Percentiles rank a stretch among this genome's conserved stretches.
phyloP scores from a whole-genome alignment of 2,797 vertebrate genomes.

The Loriculus beryllinus region DNA sequence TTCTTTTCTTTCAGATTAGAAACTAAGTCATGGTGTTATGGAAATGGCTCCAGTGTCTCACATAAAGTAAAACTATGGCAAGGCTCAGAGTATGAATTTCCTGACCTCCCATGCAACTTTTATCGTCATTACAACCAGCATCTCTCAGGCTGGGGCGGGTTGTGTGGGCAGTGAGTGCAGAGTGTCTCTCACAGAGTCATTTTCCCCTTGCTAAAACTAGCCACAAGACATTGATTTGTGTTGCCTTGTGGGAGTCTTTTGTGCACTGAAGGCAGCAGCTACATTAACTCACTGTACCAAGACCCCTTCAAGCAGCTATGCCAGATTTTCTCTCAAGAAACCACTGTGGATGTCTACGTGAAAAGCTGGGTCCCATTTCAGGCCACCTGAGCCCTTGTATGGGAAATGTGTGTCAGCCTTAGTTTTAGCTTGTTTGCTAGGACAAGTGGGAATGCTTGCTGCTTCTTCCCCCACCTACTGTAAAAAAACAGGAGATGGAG shows the following conservation, averaged over 20 bases:
- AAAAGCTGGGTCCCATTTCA: background rate
- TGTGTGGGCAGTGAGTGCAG: background rate
- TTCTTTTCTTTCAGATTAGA: background rate
- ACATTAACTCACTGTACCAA: background rate
- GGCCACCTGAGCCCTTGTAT: background rate
- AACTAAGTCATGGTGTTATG: too few species aligned
- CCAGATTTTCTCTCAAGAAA: background rate
- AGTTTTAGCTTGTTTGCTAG: background rate
- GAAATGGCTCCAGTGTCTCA: background rate
- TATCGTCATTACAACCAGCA: accelerated
- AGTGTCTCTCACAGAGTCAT: accelerated
- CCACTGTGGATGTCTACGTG: background rate
- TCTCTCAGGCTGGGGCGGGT: background rate
- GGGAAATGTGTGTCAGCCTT: background rate
- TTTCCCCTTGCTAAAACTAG: background rate
- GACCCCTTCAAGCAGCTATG: background rate
- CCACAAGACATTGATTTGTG: background rate
- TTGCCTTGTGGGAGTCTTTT: background rate
- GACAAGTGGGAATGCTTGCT: background rate
- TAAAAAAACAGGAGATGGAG: accelerated
- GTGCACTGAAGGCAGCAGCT: background rate
- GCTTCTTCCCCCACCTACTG: background rate
- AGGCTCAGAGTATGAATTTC: accelerated
- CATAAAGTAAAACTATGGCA: background rate
- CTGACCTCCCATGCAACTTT: background rate